These are phyloP conservation scores for Falco punctatus DNA, from an alignment of 2,113 vertebrate genomes.

Conservation along the genomic window DNA sequence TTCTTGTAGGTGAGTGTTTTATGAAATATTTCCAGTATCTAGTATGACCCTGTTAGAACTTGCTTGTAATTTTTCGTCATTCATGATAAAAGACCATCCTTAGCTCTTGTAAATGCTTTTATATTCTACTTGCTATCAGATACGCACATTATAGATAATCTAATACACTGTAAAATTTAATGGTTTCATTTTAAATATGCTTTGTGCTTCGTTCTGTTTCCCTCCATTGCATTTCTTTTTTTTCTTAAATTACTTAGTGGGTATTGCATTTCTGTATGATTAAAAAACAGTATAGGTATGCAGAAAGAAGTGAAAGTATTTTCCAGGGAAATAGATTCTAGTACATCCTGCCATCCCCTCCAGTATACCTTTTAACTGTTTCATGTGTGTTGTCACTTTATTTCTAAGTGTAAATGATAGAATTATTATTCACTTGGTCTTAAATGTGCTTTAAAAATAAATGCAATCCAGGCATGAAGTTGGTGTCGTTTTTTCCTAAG, in stretches of 20 bases:
- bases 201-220: not conserved
- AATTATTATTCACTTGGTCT: not conserved
- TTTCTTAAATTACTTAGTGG: not conserved
- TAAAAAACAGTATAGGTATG: not conserved
- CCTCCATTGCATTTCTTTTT: not conserved
- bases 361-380: not conserved
- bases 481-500: not conserved
- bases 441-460: not conserved
- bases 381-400: not conserved
- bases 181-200: not conserved
- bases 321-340: not conserved
- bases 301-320: not conserved
- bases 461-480: not conserved
- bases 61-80: not conserved
- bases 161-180: not conserved
- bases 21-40: not conserved
- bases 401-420: not conserved
- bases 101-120: not conserved
- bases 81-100: not conserved
- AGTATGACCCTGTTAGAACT: not conserved
- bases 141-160: not conserved
- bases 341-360: not conserved
- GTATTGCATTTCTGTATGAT: not conserved
- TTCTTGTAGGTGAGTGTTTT: not conserved
- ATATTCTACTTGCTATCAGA: not conserved